These are phyloP conservation scores for Canis aureus DNA, from an alignment of 2,113 vertebrate genomes.

Conservation along the genomic window DNA sequence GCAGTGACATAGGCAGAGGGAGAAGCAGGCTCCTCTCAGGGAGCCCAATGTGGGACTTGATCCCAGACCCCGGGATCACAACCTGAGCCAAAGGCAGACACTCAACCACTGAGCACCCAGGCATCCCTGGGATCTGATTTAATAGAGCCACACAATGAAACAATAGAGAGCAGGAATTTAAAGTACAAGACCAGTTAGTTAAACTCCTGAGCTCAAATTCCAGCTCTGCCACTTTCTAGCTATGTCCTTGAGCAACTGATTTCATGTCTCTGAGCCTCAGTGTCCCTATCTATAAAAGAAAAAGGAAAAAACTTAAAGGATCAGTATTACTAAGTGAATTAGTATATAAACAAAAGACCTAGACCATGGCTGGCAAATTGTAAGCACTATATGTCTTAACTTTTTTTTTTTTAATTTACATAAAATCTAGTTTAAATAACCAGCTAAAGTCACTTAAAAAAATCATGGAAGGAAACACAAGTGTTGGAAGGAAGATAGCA, in stretches of 20 bases:
- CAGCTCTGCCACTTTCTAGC: not conserved
- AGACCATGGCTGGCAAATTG: not conserved
- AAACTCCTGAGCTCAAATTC: not conserved
- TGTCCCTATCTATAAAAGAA: not conserved
- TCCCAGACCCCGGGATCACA: too few species aligned
- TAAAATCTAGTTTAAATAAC: constrained; percentile 45
- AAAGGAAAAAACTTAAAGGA: not conserved
- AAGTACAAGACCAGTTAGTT: not conserved
- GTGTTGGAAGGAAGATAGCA: not conserved
- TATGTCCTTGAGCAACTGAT: not conserved
- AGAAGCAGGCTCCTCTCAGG: too few species aligned
- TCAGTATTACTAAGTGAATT: not conserved
- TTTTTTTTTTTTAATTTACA: not conserved
- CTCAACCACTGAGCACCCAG: too few species aligned
- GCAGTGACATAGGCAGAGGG: too few species aligned
- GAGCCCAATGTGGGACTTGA: too few species aligned
- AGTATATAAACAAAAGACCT: not conserved
- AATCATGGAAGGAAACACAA: not conserved
- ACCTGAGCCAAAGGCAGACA: too few species aligned
- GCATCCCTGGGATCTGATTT: not conserved
- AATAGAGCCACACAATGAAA: not conserved
- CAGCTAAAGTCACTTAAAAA: not conserved
- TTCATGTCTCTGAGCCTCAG: not conserved
- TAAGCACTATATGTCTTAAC: not conserved
- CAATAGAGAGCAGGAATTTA: not conserved